Evolutionary conservation across 2,888 invertebrate genomes (phyloP).

Genomic region (Charanyca ferruginea): DNA sequence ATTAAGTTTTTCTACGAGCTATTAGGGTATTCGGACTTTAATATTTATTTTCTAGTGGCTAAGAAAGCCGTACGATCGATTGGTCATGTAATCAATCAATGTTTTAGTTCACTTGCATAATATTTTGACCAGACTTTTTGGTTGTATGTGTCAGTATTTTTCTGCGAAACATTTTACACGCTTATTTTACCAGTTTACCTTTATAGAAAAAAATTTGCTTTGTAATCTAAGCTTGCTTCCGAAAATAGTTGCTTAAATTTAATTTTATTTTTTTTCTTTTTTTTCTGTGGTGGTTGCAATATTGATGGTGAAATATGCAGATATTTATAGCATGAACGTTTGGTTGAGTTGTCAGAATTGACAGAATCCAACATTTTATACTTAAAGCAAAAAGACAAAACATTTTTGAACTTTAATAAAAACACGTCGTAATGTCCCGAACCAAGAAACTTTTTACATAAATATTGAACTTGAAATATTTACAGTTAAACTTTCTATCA

Average conservation of each 20-base stretch:
- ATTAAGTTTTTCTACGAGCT: background rate
- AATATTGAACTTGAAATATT: conserved; percentile 30
- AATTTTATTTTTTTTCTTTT: background rate
- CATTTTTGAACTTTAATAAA: background rate
- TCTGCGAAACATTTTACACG: background rate
- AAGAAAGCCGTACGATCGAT: too few species aligned
- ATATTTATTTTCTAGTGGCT: too few species aligned
- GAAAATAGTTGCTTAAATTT: conserved; percentile 11
- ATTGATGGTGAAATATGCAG: background rate
- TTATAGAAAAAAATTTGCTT: conserved; percentile 12
- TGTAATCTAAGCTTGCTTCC: conserved; percentile 15
- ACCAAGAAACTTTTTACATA: conserved; percentile 28
- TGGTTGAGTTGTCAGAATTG: background rate
- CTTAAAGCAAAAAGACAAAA: background rate
- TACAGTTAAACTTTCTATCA: conserved; percentile 36
- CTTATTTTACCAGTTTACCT: background rate
- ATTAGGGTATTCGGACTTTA: too few species aligned
- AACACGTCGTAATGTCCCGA: background rate
- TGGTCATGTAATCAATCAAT: background rate
- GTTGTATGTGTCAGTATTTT: background rate
- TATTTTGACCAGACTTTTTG: background rate
- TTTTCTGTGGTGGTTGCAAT: conserved; percentile 16
- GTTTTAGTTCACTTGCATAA: background rate
- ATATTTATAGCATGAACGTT: background rate
- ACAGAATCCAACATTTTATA: background rate